phyloP scores from a whole-genome alignment of 2,888 invertebrate species.

The Nomada fabriciana region DNA sequence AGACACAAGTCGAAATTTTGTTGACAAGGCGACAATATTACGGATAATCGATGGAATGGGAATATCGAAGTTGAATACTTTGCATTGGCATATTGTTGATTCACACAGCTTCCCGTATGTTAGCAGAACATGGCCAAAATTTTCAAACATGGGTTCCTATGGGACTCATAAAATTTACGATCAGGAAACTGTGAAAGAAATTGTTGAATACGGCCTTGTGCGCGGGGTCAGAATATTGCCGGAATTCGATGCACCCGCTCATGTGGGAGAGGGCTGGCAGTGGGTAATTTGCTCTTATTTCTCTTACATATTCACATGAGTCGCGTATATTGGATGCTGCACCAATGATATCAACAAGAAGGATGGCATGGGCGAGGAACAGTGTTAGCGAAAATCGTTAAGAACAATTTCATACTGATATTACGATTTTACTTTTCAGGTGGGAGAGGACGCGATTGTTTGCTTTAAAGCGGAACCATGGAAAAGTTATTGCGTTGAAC shows the following conservation, averaged over 20 bases:
- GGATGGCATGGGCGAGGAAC: background rate
- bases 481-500: conserved; percentile 90
- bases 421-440: conserved; percentile 60
- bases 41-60: conserved; percentile 95
- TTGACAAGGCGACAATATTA: conserved; percentile 90
- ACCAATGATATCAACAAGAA: background rate
- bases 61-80: conserved; percentile 94
- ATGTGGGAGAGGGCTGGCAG: conserved; percentile 95
- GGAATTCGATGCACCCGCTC: conserved; percentile 96
- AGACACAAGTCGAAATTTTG: conserved; percentile 96
- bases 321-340: too few species aligned
- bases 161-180: conserved; percentile 89
- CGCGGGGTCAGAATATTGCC: conserved; percentile 95
- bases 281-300: conserved; percentile 69
- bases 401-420: background rate
- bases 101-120: conserved; percentile 97
- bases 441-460: conserved; percentile 79
- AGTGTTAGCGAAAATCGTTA: too few species aligned
- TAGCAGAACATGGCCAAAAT: conserved; percentile 89
- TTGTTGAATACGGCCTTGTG: conserved; percentile 89
- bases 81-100: conserved; percentile 98
- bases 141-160: conserved; percentile 92
- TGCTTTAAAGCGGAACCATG: conserved; percentile 89
- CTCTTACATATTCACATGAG: background rate
- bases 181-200: conserved; percentile 83